Base-by-base conservation (phyloP, 2,797 vertebrate species). In the Lacerta viridis region DNA sequence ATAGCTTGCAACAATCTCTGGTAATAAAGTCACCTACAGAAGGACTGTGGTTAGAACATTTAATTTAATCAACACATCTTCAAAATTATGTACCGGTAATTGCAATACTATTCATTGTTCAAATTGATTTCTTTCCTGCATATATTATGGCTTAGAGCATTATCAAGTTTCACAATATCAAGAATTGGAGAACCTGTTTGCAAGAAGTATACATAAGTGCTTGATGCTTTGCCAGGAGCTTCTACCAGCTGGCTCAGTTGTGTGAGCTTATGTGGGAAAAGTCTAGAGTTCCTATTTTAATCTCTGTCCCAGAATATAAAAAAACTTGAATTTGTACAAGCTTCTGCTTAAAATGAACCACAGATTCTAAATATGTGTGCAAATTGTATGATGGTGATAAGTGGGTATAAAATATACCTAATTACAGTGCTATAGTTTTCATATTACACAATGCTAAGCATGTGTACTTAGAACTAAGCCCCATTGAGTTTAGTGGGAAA, bases 151-250 rank as follows among this genome's bases (percentile, higher is more conserved):
- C 13, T 79, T 41, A 68, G n/a, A 86, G 84, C 29, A 46, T n/a
- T 43, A 59, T 55, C 39, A 29, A 64, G 18, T 27, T 74, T 82
- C 71, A 25, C 9, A 69, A 11, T n/a, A 7, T 59, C 78, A 61
- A 36, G 36, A 87, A 50, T 17, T 39, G 50, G 25, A 55, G 15
- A 11, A 4, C 23, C 18, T 71, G 29, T 71, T 86, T 86, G 50
- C 33, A n/a, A 33, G 78, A 41, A 71, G 18, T 87, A 43, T 39
- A 17, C 33, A 78, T 29, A 85, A 36, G 39, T 64, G 33, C 8
- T 85, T 76, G 64, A 79, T 69, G 33, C 29, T 36, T 20, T 86
- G 77, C 85, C 46, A 80, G 66, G 10, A 71, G 46, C 46, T 80
- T 86, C 33, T 86, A 39, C 66, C 85, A 87, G 46, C 23, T 80